A percentile compares a stretch with the other conserved stretches of the same genome.
These are phyloP conservation scores for Drosophila watanabei DNA, from an alignment of 1,140 invertebrate species.

Conservation along the genomic window DNA sequence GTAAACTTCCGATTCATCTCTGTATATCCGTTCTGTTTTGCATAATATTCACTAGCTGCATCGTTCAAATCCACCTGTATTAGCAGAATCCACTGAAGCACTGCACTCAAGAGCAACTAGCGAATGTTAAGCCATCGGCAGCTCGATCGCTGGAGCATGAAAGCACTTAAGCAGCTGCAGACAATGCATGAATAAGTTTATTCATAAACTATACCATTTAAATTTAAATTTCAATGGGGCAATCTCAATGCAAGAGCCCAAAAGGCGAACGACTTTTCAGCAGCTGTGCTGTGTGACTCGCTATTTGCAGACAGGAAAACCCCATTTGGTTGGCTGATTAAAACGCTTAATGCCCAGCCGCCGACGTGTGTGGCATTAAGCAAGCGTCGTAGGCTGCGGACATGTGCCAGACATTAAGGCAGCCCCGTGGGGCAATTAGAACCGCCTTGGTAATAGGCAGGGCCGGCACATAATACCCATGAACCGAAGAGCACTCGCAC, in stretches of 20 bases:
- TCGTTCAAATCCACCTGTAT: background rate
- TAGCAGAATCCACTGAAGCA: slow-evolving; percentile 16
- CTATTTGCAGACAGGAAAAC: slow-evolving; percentile 63
- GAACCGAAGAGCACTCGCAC: slow-evolving; percentile 1
- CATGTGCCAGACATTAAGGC: slow-evolving; percentile 63
- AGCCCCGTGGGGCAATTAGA: slow-evolving; percentile 39
- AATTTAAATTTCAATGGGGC: slow-evolving; percentile 51
- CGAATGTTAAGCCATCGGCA: slow-evolving; percentile 44
- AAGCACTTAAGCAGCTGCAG: slow-evolving; percentile 49
- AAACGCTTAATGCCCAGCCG: slow-evolving; percentile 32
- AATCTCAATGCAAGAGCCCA: slow-evolving; percentile 55
- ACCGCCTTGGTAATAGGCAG: slow-evolving; percentile 24
- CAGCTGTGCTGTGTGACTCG: slow-evolving; percentile 16
- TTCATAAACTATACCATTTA: slow-evolving; percentile 44
- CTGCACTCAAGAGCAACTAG: slow-evolving; percentile 13
- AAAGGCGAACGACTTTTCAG: slow-evolving; percentile 41
- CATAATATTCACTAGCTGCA: background rate
- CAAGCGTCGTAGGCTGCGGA: slow-evolving; percentile 13
- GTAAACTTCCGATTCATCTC: background rate
- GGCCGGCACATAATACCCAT: slow-evolving; percentile 3
- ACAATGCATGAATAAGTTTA: slow-evolving; percentile 53
- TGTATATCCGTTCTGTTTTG: slow-evolving; percentile 1
- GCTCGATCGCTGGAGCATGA: slow-evolving; percentile 27
- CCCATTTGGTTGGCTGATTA: slow-evolving; percentile 54
- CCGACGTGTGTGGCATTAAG: slow-evolving; percentile 60